A percentile compares a stretch with the other conserved stretches of the same genome.
Evolutionary conservation across 2,888 invertebrate species (phyloP).

Genomic region (Crematogaster levior): DNA sequence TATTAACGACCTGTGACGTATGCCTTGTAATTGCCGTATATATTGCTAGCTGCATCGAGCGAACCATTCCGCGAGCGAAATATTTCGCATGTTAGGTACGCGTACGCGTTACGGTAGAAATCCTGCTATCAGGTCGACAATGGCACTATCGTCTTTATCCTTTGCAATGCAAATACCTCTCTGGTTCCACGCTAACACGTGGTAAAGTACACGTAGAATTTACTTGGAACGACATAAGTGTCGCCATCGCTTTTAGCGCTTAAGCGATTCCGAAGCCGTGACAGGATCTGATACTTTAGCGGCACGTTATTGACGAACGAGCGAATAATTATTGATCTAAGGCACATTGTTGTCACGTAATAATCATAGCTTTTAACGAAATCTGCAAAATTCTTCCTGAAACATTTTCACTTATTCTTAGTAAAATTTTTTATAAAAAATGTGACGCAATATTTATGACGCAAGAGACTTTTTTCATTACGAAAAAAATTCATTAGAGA

Average conservation of each 20-base stretch:
- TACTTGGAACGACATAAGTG: slow-evolving; percentile 53
- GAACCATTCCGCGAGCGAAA: too few species aligned
- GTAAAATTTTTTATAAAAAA: not conserved
- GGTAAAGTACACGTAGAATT: slow-evolving; percentile 26
- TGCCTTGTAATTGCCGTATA: not conserved
- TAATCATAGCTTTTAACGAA: not conserved
- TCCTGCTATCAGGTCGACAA: slow-evolving; percentile 58
- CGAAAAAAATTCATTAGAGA: not conserved
- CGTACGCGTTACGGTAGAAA: slow-evolving; percentile 63
- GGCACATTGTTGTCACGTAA: not conserved
- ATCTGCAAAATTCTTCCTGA: not conserved
- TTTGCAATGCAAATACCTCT: slow-evolving; percentile 74
- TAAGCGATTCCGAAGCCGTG: slow-evolving; percentile 69
- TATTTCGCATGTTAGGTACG: slow-evolving; percentile 29
- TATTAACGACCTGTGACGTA: not conserved
- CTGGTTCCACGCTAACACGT: not conserved
- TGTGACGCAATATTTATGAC: not conserved
- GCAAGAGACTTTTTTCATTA: too few species aligned
- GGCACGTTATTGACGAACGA: slow-evolving; percentile 51
- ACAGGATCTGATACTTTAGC: slow-evolving; percentile 66
- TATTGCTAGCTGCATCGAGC: not conserved
- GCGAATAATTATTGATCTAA: slow-evolving; percentile 38
- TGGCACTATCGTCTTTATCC: slow-evolving; percentile 64
- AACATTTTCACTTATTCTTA: not conserved
- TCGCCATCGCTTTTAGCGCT: slow-evolving; percentile 74